These are phyloP conservation scores for Heliconius charithonia DNA, from an alignment of 2,888 invertebrate genomes.

Conservation along the genomic window DNA sequence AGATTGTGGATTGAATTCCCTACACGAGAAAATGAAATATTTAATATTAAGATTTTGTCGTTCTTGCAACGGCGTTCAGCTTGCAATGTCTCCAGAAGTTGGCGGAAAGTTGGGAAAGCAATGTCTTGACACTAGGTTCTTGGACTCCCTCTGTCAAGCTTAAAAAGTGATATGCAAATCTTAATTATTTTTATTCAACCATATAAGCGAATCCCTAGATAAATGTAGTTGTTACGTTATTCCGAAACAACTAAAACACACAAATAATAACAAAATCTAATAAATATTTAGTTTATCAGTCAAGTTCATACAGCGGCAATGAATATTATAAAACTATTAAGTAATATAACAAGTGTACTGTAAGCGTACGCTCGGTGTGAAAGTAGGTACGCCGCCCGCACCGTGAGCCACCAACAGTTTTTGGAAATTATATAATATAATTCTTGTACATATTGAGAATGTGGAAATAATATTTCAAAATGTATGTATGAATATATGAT, in stretches of 20 bases:
- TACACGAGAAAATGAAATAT: no score
- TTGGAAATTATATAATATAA: constrained; percentile 29
- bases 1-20: no score
- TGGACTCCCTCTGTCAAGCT: no score
- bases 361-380: constrained; percentile 55
- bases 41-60: no score
- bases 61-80: no score
- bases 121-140: not conserved
- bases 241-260: not conserved
- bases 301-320: constrained; percentile 56
- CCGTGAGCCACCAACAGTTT: constrained; percentile 32
- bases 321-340: constrained; percentile 69
- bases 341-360: constrained; percentile 64
- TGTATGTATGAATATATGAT: constrained; percentile 1
- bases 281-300: constrained; percentile 36
- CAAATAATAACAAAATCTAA: not conserved
- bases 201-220: no score
- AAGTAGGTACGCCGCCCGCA: constrained; percentile 51
- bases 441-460: not conserved
- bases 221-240: no score
- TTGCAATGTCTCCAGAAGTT: no score
- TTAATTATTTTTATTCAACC: no score
- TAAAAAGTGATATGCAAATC: no score
- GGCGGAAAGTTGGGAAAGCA: no score
- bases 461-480: constrained; percentile 21